Base-by-base conservation (phyloP, 2,797 vertebrate species). In the Spinus pinus region DNA sequence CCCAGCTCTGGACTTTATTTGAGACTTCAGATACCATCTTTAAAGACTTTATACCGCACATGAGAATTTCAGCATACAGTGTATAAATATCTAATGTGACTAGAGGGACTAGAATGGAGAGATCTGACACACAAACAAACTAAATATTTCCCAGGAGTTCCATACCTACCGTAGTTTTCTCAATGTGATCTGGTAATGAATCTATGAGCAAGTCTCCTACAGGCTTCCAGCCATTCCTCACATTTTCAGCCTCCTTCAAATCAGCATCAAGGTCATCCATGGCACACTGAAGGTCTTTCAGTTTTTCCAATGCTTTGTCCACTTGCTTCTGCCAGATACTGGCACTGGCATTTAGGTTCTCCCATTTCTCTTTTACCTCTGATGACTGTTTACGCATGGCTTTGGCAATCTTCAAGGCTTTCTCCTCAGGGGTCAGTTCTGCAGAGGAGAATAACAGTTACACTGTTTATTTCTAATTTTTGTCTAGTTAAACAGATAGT, bases 141-240 rank as follows among this genome's bases (percentile, higher is more conserved):
- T 16, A 64, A 65, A 19, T 37, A 71, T 42, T 87, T 50, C 72
- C 46, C n/a, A 72, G 18, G 22, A 79, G 19, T 64, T 54, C 3
- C 54, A 49, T 22, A 85, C 98, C 98, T 97, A 99, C 99, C 81
- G 93, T 95, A 67, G 98, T 99, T 97, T 98, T 99, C 16, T 99
- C 98, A 53, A 99, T 99, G 97, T 99, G 99, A 93, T 99, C 99
- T 96, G 99, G 98, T 94, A 99, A 98, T 1, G 99, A 99, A 98
- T 99, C 99, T 47, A 99, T 99, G n/a, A 99, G 98, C 82, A 99
- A 97, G 93, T 99, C 99, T 64, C 99, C 99, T 51, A 99, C 98
- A 0, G 99, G 98, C 96, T 99, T 99, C 99, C 99, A 99, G 71
- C 97, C 97, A 7, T 97, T 98, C 61, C 98, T 98, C 95, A 98